A percentile compares a stretch with the other conserved stretches of the same genome.
These are phyloP conservation scores for Erannis defoliaria DNA, from an alignment of 2,888 invertebrate species.

Conservation along the genomic window DNA sequence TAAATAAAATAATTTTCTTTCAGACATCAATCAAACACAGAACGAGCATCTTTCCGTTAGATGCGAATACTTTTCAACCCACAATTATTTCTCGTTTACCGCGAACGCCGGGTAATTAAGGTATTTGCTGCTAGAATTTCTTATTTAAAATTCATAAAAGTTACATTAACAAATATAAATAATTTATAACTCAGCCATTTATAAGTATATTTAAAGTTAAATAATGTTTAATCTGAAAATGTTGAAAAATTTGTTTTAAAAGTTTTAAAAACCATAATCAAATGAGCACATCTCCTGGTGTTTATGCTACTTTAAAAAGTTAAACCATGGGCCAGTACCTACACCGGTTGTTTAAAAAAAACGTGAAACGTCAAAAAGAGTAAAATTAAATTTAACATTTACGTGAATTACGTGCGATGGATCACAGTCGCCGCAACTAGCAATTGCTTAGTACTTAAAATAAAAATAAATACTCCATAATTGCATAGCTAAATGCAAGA, in stretches of 20 bases:
- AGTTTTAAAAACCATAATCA: too few relatives aligned
- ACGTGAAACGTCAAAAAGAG: constrained; percentile 41
- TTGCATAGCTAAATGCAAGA: constrained; percentile 62
- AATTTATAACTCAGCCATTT: background rate
- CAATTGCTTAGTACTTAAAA: constrained; percentile 63
- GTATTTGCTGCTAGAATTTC: background rate
- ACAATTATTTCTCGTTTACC: constrained; percentile 43
- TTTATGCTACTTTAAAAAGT: too few relatives aligned
- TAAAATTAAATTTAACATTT: constrained; percentile 58
- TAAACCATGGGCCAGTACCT: too few relatives aligned
- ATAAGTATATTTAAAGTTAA: too few relatives aligned
- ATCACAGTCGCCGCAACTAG: constrained; percentile 36
- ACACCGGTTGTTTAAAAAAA: constrained; percentile 9
- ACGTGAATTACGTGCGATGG: constrained; percentile 55
- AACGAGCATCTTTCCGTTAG: constrained; percentile 5
- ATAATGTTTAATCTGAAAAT: too few relatives aligned
- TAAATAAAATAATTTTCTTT: constrained; percentile 7
- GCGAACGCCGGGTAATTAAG: constrained; percentile 25
- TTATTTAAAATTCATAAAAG: background rate
- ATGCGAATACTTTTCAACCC: constrained; percentile 28
- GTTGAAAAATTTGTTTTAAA: too few relatives aligned
- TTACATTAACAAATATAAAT: background rate
- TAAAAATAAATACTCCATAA: constrained; percentile 61
- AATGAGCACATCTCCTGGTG: too few relatives aligned
- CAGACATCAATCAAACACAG: constrained; percentile 23